Conservation (phyloP, 2,113 vertebrate genomes). For the Anser cygnoides region DNA sequence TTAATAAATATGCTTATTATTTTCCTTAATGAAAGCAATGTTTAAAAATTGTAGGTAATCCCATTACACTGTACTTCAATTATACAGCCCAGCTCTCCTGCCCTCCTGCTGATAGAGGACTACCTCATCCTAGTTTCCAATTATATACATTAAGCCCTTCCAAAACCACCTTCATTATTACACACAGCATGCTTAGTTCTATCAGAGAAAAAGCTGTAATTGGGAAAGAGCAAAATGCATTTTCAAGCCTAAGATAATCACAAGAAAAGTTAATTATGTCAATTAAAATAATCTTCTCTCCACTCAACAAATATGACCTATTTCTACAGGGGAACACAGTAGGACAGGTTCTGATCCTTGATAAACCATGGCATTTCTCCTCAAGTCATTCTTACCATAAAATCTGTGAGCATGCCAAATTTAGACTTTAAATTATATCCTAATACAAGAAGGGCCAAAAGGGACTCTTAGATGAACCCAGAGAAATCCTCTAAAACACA, state of each 20-base stretch:
- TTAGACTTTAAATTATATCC: background rate
- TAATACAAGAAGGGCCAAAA: background rate
- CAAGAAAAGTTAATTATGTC: conserved; percentile 66
- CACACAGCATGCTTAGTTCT: conserved; percentile 45
- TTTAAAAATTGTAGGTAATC: conserved; percentile 64
- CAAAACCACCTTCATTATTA: conserved; percentile 56
- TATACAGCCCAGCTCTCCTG: conserved; percentile 25
- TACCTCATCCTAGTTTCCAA: conserved; percentile 44
- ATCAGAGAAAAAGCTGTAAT: conserved; percentile 26
- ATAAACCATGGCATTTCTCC: background rate
- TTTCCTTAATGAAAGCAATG: conserved; percentile 71
- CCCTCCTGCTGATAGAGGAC: conserved; percentile 52
- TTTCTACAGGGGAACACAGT: conserved; percentile 30
- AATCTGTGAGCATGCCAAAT: background rate
- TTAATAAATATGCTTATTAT: conserved; percentile 71
- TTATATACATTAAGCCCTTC: conserved; percentile 56
- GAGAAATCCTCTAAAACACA: background rate
- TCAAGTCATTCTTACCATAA: background rate
- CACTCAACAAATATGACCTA: conserved; percentile 51
- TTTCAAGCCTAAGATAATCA: conserved; percentile 55
- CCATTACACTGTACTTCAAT: conserved; percentile 63
- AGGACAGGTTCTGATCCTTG: background rate
- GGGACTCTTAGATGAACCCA: background rate
- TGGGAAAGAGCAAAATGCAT: conserved; percentile 32
- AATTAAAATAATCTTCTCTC: conserved; percentile 69